Percentiles rank a stretch among this genome's conserved stretches.
Conservation (phyloP, 2,888 invertebrate genomes). For the Pristionchus fissidentatus region DNA sequence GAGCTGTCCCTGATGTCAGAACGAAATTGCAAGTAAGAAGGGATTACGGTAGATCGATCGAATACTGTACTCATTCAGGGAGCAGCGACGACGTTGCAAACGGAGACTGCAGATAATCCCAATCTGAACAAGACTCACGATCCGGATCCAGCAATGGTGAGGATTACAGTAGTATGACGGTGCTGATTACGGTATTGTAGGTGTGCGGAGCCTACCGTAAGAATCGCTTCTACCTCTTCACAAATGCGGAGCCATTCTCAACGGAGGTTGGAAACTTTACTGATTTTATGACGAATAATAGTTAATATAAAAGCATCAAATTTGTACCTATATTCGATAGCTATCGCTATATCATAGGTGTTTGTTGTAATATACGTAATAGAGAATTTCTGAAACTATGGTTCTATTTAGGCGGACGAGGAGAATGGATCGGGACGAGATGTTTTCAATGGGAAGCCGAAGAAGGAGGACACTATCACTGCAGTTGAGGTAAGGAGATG, state of each 20-base stretch:
- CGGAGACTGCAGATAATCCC: slow-evolving; percentile 96
- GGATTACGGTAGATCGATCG: no score
- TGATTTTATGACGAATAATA: not conserved
- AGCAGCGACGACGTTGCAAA: slow-evolving; percentile 90
- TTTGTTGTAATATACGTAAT: not conserved
- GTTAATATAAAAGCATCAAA: not conserved
- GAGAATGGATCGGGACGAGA: slow-evolving; percentile 83
- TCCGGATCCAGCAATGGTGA: slow-evolving; percentile 91
- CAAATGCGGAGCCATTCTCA: slow-evolving; percentile 89
- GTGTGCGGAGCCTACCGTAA: slow-evolving; percentile 88
- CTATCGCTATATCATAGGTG: not conserved
- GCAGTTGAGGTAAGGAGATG: slow-evolving; percentile 79
- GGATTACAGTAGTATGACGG: not conserved
- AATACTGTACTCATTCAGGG: slow-evolving; percentile 60
- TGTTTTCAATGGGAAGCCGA: slow-evolving; percentile 95
- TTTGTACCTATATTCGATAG: not conserved
- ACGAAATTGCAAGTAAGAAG: slow-evolving; percentile 48
- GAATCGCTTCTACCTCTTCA: slow-evolving; percentile 83
- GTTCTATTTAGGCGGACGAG: slow-evolving; percentile 51
- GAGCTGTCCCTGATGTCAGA: slow-evolving; percentile 65
- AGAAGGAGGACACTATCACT: slow-evolving; percentile 97
- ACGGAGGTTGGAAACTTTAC: slow-evolving; percentile 76
- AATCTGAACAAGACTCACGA: slow-evolving; percentile 83
- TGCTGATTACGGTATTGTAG: slow-evolving; percentile 50
- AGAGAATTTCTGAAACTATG: not conserved